These are phyloP conservation scores for Unio pictorum DNA, from an alignment of 2,888 invertebrate species.

Conservation along the genomic window DNA sequence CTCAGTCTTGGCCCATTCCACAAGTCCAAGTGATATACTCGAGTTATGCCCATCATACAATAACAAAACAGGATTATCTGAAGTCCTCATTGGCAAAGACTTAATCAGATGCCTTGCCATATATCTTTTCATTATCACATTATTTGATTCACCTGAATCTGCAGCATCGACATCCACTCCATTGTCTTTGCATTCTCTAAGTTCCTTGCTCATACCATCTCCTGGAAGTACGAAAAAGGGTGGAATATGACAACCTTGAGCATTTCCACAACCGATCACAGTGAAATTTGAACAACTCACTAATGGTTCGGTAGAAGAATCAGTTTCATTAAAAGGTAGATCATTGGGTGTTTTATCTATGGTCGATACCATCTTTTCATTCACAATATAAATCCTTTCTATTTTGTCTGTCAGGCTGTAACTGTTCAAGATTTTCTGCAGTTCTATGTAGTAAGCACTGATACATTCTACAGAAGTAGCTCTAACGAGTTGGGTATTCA, in stretches of 20 bases:
- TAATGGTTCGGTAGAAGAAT: slow-evolving; percentile 12
- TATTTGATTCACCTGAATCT: slow-evolving; percentile 18
- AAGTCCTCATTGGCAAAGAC: slow-evolving; percentile 5
- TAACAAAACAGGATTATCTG: slow-evolving; percentile 13
- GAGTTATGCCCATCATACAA: slow-evolving; percentile 26
- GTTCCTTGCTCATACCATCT: slow-evolving; percentile 8
- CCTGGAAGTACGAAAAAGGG: slow-evolving; percentile 28
- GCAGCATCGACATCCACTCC: slow-evolving; percentile 15
- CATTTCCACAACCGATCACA: slow-evolving; percentile 27
- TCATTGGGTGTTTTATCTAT: slow-evolving; percentile 8
- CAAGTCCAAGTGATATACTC: slow-evolving; percentile 16
- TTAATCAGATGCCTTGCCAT: slow-evolving; percentile 22
- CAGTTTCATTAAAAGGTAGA: neutral
- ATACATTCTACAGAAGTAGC: slow-evolving; percentile 10
- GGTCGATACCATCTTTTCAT: slow-evolving; percentile 30
- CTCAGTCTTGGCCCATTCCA: slow-evolving; percentile 29
- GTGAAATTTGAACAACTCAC: slow-evolving; percentile 8
- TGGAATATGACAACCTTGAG: slow-evolving; percentile 17
- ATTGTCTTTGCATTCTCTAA: slow-evolving; percentile 8
- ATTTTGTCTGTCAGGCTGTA: slow-evolving; percentile 23
- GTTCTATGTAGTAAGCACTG: slow-evolving; percentile 20
- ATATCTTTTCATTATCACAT: slow-evolving; percentile 17
- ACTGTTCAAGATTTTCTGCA: slow-evolving; percentile 17
- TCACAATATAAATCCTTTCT: slow-evolving; percentile 26
- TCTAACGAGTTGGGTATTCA: slow-evolving; percentile 9